Conservation (phyloP, 2,113 vertebrate genomes). For the Dolichotis patagonum region DNA sequence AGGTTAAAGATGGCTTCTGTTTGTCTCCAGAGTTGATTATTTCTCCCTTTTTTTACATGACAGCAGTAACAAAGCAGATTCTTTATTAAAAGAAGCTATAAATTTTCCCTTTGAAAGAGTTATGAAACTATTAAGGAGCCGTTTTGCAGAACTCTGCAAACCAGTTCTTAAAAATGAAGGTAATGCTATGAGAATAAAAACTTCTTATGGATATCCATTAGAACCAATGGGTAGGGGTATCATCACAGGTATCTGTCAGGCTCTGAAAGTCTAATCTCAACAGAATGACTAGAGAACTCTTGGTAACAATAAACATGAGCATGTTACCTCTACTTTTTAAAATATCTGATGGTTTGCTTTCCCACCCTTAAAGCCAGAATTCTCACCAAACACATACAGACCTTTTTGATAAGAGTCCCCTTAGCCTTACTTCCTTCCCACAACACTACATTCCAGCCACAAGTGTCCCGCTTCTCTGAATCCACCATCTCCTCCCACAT, state of each 20-base stretch:
- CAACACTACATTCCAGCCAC: too few relatives aligned
- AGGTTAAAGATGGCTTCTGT: slow-evolving; percentile 8
- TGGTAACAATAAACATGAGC: neutral
- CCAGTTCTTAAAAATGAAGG: neutral
- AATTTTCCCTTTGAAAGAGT: slow-evolving; percentile 37
- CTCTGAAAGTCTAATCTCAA: neutral
- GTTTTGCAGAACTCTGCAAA: neutral
- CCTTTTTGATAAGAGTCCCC: neutral
- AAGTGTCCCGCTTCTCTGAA: neutral
- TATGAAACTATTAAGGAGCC: neutral
- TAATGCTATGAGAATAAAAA: neutral
- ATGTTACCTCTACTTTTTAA: slow-evolving; percentile 11
- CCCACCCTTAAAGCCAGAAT: neutral
- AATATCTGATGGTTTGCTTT: neutral
- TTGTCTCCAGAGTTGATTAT: neutral
- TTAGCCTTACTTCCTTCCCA: neutral
- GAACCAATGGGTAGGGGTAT: neutral
- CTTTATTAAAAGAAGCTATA: slow-evolving; percentile 29
- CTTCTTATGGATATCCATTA: neutral
- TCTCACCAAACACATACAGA: neutral
- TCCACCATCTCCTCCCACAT: fast-evolving
- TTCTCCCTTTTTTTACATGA: neutral
- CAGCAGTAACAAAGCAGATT: neutral
- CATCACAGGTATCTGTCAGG: neutral
- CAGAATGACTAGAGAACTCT: neutral